phyloP scores from a whole-genome alignment of 64 coral and sea anemone genomes.

The Actinia equina region DNA sequence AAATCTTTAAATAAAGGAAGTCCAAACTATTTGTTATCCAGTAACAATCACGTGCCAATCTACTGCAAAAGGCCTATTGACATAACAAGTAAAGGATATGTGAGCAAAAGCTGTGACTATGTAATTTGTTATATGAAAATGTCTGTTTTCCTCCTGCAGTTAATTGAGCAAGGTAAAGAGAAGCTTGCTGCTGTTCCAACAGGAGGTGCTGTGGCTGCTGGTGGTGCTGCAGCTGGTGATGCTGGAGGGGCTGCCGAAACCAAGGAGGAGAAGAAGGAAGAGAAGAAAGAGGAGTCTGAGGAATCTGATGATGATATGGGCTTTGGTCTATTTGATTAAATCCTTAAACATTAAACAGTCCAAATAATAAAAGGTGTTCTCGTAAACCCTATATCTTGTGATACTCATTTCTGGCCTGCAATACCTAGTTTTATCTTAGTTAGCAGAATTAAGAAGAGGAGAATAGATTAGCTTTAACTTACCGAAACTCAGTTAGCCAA shows the following conservation, averaged over 20 bases:
- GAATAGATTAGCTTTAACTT: too few relatives aligned
- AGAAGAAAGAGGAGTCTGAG: conserved; percentile 56
- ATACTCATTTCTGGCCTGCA: too few relatives aligned
- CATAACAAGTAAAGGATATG: too few relatives aligned
- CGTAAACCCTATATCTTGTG: background rate
- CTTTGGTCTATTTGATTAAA: conserved; percentile 98
- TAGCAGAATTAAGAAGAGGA: too few relatives aligned
- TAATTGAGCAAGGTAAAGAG: conserved; percentile 71
- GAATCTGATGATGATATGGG: conserved; percentile 99
- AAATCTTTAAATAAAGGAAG: too few relatives aligned
- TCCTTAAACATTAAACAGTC: background rate
- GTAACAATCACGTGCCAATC: too few relatives aligned
- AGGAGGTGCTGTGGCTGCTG: conserved; percentile 79
- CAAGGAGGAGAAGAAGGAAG: conserved; percentile 87
- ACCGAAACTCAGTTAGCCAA: too few relatives aligned
- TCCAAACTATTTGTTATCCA: too few relatives aligned
- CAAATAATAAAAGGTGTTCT: conserved; percentile 7
- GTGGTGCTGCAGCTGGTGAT: conserved; percentile 30
- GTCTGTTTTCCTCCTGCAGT: conserved; percentile 1
- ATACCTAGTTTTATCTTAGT: too few relatives aligned
- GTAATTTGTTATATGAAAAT: background rate
- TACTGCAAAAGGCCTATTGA: too few relatives aligned
- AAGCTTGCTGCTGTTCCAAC: conserved; percentile 86
- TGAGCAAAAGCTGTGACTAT: too few relatives aligned
- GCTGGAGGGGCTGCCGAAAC: conserved; percentile 40